Percentiles rank a stretch among this genome's conserved stretches.
Conservation (phyloP, 2,888 invertebrate genomes). For the Andricus quercusramuli region DNA sequence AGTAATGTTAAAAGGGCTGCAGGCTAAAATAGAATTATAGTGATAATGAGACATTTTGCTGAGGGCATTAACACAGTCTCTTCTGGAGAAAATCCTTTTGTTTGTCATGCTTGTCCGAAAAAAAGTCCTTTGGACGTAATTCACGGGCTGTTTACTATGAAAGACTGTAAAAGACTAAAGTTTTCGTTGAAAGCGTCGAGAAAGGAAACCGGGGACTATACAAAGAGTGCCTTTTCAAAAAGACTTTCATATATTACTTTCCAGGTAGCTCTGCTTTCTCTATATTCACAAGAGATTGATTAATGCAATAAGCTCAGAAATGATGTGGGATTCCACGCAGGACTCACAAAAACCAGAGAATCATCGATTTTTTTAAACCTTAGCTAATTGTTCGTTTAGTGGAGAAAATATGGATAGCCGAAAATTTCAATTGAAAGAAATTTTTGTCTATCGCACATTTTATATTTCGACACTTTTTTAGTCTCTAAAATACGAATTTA, state of each 20-base stretch:
- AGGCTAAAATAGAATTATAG: neutral
- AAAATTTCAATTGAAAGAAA: too few relatives aligned
- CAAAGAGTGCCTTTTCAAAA: neutral
- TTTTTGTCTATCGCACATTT: too few relatives aligned
- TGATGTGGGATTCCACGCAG: neutral
- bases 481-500: too few relatives aligned
- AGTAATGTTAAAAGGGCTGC: neutral
- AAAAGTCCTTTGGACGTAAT: constrained; percentile 9
- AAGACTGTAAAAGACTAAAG: neutral
- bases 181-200: neutral
- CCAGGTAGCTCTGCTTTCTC: neutral
- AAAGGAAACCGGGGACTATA: neutral
- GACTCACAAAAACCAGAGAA: too few relatives aligned
- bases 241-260: neutral
- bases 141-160: constrained; percentile 2
- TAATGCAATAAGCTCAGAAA: neutral
- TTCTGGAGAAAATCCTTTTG: constrained; percentile 1
- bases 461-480: too few relatives aligned
- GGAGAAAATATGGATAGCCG: too few relatives aligned
- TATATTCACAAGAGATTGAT: neutral
- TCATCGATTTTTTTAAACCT: too few relatives aligned
- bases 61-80: constrained; percentile 2
- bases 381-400: too few relatives aligned
- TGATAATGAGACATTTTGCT: constrained; percentile 5
- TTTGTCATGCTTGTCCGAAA: neutral